A percentile compares a stretch with the other conserved stretches of the same genome.
These are phyloP conservation scores for Girardia tigrina DNA, from an alignment of 2,888 invertebrate species.

Conservation along the genomic window DNA sequence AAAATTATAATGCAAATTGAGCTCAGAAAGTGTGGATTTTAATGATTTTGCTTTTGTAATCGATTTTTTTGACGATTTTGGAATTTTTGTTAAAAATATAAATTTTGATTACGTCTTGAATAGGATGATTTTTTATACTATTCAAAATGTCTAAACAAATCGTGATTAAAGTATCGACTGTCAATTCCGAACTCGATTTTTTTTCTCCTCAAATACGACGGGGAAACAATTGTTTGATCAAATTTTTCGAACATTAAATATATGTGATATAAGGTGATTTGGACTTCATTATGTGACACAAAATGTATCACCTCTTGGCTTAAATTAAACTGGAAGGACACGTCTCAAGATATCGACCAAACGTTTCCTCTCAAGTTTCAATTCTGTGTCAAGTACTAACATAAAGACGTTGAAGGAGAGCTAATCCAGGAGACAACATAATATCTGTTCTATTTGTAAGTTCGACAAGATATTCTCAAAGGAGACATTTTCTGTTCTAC, in stretches of 20 bases:
- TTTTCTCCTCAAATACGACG: slow-evolving; percentile 98
- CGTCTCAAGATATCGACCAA: slow-evolving; percentile 96
- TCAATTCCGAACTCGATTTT: slow-evolving; percentile 99
- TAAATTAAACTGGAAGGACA: slow-evolving; percentile 95
- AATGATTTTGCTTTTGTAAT: too few relatives aligned
- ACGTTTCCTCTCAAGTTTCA: slow-evolving; percentile 95
- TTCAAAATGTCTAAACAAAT: slow-evolving; percentile 59
- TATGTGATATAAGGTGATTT: slow-evolving; percentile 98
- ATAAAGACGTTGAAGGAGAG: slow-evolving; percentile 96
- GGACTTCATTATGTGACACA: slow-evolving; percentile 95
- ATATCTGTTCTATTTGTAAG: slow-evolving; percentile 59
- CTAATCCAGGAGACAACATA: slow-evolving; percentile 94
- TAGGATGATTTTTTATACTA: too few relatives aligned
- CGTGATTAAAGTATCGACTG: slow-evolving; percentile 98
- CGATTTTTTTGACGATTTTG: too few relatives aligned
- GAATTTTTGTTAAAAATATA: too few relatives aligned
- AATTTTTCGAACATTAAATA: slow-evolving; percentile 80
- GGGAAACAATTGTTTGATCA: slow-evolving; percentile 99
- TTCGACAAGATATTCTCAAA: slow-evolving; percentile 87
- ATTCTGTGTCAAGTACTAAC: slow-evolving; percentile 98
- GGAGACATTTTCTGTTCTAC: slow-evolving; percentile 99
- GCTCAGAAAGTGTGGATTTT: too few relatives aligned
- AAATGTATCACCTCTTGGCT: slow-evolving; percentile 97
- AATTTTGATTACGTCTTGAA: too few relatives aligned
- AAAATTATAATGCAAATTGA: too few relatives aligned